Percentiles rank a stretch among this genome's conserved stretches.
phyloP scores from a whole-genome alignment of 2,797 vertebrate genomes.

The Carapus acus region DNA sequence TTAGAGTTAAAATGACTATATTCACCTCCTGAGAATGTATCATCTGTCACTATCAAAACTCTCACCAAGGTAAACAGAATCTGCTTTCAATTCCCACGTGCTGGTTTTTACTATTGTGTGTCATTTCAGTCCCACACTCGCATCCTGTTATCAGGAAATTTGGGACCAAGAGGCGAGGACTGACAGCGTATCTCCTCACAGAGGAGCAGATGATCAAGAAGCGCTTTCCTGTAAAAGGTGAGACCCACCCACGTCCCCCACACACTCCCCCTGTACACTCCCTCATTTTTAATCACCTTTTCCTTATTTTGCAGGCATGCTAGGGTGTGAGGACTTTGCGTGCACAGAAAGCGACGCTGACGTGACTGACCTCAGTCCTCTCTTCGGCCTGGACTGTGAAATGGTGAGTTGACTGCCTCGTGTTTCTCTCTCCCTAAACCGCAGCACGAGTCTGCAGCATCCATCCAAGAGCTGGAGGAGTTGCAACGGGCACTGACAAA shows the following conservation, averaged over 20 bases:
- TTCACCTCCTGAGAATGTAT: no score
- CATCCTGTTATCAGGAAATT: constrained; percentile 75
- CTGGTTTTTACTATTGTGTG: constrained; percentile 20
- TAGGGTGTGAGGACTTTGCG: constrained; percentile 70
- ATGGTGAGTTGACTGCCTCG: constrained; percentile 73
- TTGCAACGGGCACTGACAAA: no score
- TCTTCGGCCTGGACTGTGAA: constrained; percentile 90
- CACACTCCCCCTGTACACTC: not conserved
- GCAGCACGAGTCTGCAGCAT: no score
- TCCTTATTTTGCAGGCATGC: constrained; percentile 62
- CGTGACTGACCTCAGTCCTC: constrained; percentile 79
- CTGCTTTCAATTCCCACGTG: not conserved
- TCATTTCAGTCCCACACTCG: constrained; percentile 36
- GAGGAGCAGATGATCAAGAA: constrained; percentile 73
- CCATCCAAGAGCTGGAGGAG: no score
- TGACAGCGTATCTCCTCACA: constrained; percentile 76
- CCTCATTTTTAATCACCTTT: not conserved
- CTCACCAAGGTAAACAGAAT: no score
- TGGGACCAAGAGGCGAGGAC: constrained; percentile 64
- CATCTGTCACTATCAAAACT: no score
- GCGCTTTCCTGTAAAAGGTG: constrained; percentile 79
- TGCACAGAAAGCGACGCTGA: constrained; percentile 59
- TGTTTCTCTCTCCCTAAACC: no score
- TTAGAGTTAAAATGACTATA: no score
- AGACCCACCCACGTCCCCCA: constrained; percentile 12